A percentile compares a stretch with the other conserved stretches of the same genome.
Conservation (phyloP, 2,113 vertebrate species). For the Microtus pennsylvanicus region DNA sequence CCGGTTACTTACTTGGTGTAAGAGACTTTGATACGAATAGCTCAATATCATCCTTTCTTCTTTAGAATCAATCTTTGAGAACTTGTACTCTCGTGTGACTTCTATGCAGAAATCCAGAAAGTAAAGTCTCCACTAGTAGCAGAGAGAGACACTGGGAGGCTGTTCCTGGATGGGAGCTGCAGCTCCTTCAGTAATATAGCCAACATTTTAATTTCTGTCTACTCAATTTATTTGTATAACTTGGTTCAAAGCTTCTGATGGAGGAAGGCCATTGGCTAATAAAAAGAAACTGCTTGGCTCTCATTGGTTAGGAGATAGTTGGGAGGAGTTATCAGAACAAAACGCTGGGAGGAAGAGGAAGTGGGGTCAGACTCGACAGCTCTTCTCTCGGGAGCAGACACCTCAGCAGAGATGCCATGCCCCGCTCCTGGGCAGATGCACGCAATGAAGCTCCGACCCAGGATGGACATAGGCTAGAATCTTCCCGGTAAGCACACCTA, state of each 20-base stretch:
- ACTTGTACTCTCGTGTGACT: background rate
- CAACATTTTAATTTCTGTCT: background rate
- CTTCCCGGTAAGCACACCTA: no score
- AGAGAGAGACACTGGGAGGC: background rate
- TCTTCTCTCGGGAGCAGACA: no score
- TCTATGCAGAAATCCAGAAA: background rate
- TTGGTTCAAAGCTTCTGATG: background rate
- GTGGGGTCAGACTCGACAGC: no score
- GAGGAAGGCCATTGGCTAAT: no score
- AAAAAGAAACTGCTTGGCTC: no score
- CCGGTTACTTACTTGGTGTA: background rate
- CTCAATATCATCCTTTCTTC: background rate
- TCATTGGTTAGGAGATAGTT: no score
- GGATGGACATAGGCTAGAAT: no score
- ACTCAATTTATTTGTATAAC: background rate
- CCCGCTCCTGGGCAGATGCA: no score
- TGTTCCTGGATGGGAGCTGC: background rate
- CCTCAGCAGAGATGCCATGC: no score
- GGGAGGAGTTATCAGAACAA: no score
- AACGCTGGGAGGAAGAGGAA: no score
- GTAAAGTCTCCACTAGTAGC: background rate
- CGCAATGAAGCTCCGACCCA: no score
- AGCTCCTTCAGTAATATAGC: background rate
- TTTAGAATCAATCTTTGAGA: background rate
- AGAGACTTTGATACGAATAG: background rate